Evolutionary conservation across 2,888 invertebrate genomes (phyloP), one percentile per base, ranked within the genome.

Genomic region (Euplexia lucipara): DNA sequence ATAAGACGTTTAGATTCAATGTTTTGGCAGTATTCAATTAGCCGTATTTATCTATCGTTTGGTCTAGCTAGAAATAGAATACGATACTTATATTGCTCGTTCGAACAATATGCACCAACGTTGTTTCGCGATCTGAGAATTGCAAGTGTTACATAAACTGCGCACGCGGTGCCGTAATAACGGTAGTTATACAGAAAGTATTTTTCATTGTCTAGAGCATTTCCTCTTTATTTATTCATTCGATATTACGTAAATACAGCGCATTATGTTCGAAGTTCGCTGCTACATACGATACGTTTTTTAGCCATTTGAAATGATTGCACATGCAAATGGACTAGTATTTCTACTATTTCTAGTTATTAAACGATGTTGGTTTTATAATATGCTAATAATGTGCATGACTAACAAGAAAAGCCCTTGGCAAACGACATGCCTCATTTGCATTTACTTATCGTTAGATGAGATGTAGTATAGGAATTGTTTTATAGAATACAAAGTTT

Each of bases 121-220:
- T 47, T 69, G 63, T 45, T 70, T 48, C 62, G 53, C 65, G 69
- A 72, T 58, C 69, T 37, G 60, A 65, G 69, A 81, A 79, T 80
- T 84, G 83, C 83, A 81, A 72, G 70, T 68, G 77, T 92, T 93
- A 90, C 86, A 84, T 91, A 90, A 90, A 83, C 63, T 35, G 63
- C 67, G 58, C 69, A 61, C 39, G 62, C 67, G 52, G 77, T 84
- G 79, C 79, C 54, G 86, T 90, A 90, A 90, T 82, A 78, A 82
- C 89, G 85, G 86, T 84, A 88, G 89, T 91, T 90, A 88, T 84
- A 88, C 85, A 87, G 85, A 90, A 89, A 87, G 83, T 82, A 87
- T 89, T 91, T 90, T 94, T 94, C 94, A 93, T 92, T 94, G 93
- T 94, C 94, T 94, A 93, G 93, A 92, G 90, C 93, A 91, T 91